Percentiles rank a stretch among this genome's conserved stretches.
phyloP scores from a whole-genome alignment of 2,888 invertebrate species.

The Psylliodes chrysocephalus region DNA sequence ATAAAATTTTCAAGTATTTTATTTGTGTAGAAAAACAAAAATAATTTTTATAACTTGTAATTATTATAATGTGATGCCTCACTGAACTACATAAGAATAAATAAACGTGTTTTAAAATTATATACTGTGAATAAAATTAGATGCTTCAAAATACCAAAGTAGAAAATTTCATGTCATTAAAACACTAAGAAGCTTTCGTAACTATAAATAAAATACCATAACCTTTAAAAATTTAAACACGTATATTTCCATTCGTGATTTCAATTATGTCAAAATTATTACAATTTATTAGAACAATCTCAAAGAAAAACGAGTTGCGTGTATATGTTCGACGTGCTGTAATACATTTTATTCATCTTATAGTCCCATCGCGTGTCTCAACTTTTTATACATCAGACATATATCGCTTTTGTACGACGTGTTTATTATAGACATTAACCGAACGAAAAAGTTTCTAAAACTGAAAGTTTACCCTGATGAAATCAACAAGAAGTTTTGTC shows the following conservation, averaged over 20 bases:
- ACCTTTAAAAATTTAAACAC: background rate
- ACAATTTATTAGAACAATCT: conserved; percentile 8
- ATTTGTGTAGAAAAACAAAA: no score
- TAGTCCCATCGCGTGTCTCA: conserved; percentile 7
- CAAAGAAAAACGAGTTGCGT: conserved; percentile 10
- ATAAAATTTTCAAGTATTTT: no score
- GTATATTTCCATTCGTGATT: background rate
- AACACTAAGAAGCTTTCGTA: no score
- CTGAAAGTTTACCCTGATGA: conserved; percentile 2
- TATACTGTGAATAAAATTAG: no score
- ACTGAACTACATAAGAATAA: no score
- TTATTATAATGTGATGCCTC: no score
- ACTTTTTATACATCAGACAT: conserved; percentile 3
- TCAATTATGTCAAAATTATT: conserved; percentile 12
- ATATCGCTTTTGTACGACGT: conserved; percentile 8
- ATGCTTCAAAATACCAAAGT: no score
- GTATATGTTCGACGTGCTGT: conserved; percentile 1
- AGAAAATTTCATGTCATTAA: no score
- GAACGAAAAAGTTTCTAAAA: background rate
- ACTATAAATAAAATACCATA: no score
- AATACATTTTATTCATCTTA: conserved; percentile 13
- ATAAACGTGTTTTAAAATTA: no score
- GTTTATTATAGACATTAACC: conserved; percentile 8
- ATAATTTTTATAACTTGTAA: no score
- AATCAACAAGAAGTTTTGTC: background rate